These are phyloP conservation scores for Halichondria panicea DNA, from an alignment of 37 sponge, comb jelly and placozoan species.

Conservation along the genomic window DNA sequence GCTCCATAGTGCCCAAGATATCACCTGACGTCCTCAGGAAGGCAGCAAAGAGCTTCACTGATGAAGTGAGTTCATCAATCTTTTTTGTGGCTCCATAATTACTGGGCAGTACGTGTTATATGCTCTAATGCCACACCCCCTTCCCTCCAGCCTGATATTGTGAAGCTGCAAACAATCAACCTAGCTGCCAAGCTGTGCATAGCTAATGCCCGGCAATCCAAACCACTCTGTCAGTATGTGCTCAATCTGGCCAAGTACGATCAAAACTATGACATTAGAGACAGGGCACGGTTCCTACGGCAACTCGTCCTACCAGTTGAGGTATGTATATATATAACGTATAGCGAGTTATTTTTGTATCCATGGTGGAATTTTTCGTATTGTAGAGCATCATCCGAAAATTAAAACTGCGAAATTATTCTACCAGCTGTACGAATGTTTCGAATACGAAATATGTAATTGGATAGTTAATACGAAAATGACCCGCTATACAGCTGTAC, in stretches of 20 bases:
- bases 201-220: constrained; percentile 90
- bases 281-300: constrained; percentile 88
- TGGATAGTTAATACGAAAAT: too few species aligned
- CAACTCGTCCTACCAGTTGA: constrained; percentile 76
- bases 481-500: constrained; percentile 8
- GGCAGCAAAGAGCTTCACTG: constrained; percentile 85
- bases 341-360: background rate
- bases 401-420: background rate
- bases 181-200: constrained; percentile 93
- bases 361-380: background rate
- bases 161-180: constrained; percentile 96
- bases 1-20: constrained; percentile 88
- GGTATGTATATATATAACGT: constrained; percentile 15
- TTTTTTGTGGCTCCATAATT: background rate
- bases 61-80: constrained; percentile 55
- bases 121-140: constrained; percentile 2
- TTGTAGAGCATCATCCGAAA: background rate
- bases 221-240: constrained; percentile 90
- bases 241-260: constrained; percentile 96
- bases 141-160: constrained; percentile 81
- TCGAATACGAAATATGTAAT: too few species aligned
- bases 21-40: constrained; percentile 97
- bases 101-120: background rate
- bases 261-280: constrained; percentile 98
- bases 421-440: too few species aligned